These are phyloP conservation scores for Andrena dorsata DNA, from an alignment of 2,888 invertebrate genomes.

Conservation along the genomic window DNA sequence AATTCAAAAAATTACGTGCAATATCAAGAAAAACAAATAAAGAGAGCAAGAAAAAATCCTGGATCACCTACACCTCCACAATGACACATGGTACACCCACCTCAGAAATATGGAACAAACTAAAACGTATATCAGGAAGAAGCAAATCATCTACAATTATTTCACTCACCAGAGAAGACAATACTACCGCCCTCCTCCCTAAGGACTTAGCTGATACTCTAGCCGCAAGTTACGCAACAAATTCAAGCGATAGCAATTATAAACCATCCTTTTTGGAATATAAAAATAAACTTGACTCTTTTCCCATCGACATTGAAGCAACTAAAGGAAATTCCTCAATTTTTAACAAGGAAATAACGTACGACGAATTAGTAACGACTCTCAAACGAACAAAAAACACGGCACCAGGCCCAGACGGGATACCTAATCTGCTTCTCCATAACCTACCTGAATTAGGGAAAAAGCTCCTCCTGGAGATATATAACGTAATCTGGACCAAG, in stretches of 20 bases:
- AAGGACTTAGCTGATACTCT: neutral
- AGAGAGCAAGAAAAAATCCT: neutral
- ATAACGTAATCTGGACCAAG: neutral
- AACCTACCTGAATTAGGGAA: neutral
- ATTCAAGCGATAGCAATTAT: neutral
- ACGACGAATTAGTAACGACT: neutral
- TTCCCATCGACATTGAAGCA: neutral
- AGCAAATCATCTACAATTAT: neutral
- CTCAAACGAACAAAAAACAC: neutral
- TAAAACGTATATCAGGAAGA: neutral
- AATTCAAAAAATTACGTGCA: neutral
- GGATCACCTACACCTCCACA: neutral
- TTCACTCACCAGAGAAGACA: conserved; percentile 1
- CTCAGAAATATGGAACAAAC: neutral
- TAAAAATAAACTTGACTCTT: neutral
- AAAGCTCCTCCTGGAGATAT: neutral
- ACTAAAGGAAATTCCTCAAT: neutral
- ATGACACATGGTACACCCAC: neutral
- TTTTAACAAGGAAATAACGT: neutral
- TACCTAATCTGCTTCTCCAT: neutral
- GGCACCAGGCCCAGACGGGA: neutral
- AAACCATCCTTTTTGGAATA: neutral
- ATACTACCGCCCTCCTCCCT: neutral
- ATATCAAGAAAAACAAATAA: neutral
- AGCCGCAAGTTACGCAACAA: neutral